phyloP scores from a whole-genome alignment of 2,113 vertebrate genomes.

The Indicator maculatus region DNA sequence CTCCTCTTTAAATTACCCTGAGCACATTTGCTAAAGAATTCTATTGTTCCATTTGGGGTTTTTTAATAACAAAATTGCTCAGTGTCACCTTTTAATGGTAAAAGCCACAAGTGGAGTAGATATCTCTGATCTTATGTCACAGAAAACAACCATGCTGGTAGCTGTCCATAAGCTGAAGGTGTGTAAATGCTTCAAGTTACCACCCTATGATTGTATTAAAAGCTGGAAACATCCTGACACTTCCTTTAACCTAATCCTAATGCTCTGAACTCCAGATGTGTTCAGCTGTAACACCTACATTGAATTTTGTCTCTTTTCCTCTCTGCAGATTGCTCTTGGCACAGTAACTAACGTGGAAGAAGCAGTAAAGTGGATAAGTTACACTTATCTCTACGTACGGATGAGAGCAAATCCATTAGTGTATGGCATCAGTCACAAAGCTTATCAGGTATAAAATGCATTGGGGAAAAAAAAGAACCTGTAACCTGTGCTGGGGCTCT shows the following conservation, averaged over 20 bases:
- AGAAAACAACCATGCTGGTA: neutral
- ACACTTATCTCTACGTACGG: slow-evolving; percentile 96
- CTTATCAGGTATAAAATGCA: slow-evolving; percentile 87
- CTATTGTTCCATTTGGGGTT: neutral
- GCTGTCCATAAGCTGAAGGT: neutral
- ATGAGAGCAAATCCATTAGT: slow-evolving; percentile 98
- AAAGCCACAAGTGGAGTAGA: neutral
- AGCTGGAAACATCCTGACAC: neutral
- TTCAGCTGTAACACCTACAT: slow-evolving; percentile 26
- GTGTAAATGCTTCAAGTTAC: neutral
- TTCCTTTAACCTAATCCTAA: neutral
- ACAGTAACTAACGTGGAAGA: slow-evolving; percentile 98
- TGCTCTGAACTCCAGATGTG: neutral
- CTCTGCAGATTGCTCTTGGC: slow-evolving; percentile 89
- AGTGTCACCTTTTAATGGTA: neutral
- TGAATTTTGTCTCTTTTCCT: slow-evolving; percentile 62
- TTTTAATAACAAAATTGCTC: neutral
- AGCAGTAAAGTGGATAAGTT: slow-evolving; percentile 98
- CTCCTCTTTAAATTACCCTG: neutral
- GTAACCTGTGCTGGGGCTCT: slow-evolving; percentile 57
- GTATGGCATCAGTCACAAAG: slow-evolving; percentile 96
- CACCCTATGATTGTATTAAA: neutral
- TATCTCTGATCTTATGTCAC: neutral
- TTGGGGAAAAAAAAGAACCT: slow-evolving; percentile 41
- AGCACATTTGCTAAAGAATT: neutral